Conservation (phyloP, 2,888 invertebrate genomes). For the Agrochola litura region DNA sequence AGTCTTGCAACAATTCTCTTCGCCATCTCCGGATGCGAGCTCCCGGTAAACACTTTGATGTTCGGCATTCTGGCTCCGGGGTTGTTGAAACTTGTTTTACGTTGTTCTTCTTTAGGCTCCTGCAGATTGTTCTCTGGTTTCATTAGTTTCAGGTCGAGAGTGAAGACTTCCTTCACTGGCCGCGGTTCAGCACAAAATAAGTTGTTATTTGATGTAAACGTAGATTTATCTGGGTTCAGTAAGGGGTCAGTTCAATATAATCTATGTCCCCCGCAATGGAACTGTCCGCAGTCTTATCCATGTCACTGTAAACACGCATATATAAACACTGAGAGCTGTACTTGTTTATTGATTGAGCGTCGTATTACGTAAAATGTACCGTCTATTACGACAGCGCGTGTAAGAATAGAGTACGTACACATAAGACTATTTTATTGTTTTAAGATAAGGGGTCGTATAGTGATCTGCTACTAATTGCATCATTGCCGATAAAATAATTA, state of each 20-base stretch:
- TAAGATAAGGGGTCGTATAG: conserved; percentile 65
- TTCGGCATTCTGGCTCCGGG: conserved; percentile 96
- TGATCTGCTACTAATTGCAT: conserved; percentile 68
- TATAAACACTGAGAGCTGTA: conserved; percentile 58
- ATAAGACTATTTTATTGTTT: conserved; percentile 57
- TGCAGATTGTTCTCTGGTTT: conserved; percentile 75
- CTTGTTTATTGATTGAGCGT: conserved; percentile 60
- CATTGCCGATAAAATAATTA: conserved; percentile 63
- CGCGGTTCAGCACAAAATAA: conserved; percentile 72
- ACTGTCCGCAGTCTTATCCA: conserved; percentile 74
- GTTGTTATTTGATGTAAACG: conserved; percentile 77
- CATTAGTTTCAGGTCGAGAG: conserved; percentile 77
- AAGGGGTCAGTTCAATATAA: conserved; percentile 79
- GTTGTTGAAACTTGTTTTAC: conserved; percentile 70
- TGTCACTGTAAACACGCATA: conserved; percentile 60
- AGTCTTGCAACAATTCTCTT: conserved; percentile 98
- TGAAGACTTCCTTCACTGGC: conserved; percentile 74
- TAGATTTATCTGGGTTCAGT: conserved; percentile 85
- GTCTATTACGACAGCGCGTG: conserved; percentile 46
- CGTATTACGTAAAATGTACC: conserved; percentile 55
- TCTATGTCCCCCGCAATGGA: conserved; percentile 79
- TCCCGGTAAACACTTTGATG: conserved; percentile 99
- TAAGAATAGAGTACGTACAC: conserved; percentile 50
- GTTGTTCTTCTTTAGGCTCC: conserved; percentile 64
- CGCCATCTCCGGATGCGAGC: conserved; percentile 99